Base-by-base conservation (phyloP, 2,113 vertebrate species). In the Phyllopteryx taeniolatus region DNA sequence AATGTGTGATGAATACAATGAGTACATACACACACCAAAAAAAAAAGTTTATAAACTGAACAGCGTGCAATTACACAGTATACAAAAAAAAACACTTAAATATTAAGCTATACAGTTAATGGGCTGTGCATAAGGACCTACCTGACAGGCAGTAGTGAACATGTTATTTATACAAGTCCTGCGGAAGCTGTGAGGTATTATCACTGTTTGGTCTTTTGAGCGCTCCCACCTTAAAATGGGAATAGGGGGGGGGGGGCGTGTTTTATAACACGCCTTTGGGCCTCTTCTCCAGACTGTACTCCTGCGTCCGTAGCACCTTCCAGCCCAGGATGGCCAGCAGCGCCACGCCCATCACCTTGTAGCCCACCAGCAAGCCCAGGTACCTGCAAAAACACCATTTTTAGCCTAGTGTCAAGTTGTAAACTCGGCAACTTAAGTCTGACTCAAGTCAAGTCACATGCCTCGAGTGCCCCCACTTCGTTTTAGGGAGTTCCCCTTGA, bases 211-310 rank as follows among this genome's bases (percentile, higher is more conserved):
- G 42, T 65, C 63, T 65, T 61, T 61, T 35, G 59, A 61, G 14
- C 59, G 27, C 13, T 31, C 22, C 56, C 56, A 59, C 56, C 5
- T 53, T 56, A 56, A 56, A 14, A 22, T 56, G 20, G 53, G 53
- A 56, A 59, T 5, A 12, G 9, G 22, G 19, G 51, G 6, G 14
- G 8, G 51, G 51, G 8, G n/a, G 4, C 56, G 11, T 5, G 56
- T 54, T 61, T 92, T 88, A 91, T 82, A 92, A 73, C 0, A 54
- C 75, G 31, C 82, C 86, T 11, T 91, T 91, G 0, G 92, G 86
- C 68, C 90, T 95, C 78, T 95, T 95, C 81, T 96, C 95, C 81
- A 99, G 91, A 0, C 92, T 94, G 87, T 98, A 97, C 78, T 96
- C 94, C 74, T 94, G 92, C 71, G 91, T 96, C 67, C 90, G 94